phyloP scores from a whole-genome alignment of 2,888 invertebrate genomes.

The Chirona hameri region DNA sequence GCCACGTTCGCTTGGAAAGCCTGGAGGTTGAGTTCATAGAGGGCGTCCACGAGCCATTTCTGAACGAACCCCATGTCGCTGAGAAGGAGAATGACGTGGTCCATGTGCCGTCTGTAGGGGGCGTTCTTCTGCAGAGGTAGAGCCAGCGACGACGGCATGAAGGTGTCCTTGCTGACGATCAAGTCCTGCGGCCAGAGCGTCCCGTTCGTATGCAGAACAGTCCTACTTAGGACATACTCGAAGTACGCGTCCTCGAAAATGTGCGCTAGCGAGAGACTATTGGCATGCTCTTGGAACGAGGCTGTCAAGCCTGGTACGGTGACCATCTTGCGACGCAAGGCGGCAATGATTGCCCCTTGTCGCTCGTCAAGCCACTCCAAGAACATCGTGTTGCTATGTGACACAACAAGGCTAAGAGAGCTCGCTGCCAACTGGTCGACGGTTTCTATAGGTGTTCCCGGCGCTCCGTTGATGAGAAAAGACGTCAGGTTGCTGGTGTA shows the following conservation, averaged over 20 bases:
- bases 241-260: constrained; percentile 10
- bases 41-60: neutral
- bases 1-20: neutral
- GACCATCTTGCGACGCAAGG: neutral
- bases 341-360: neutral
- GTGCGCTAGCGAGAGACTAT: neutral
- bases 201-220: neutral
- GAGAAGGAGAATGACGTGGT: neutral
- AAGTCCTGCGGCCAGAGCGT: neutral
- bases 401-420: neutral
- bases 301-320: neutral
- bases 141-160: constrained; percentile 4
- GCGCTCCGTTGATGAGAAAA: neutral
- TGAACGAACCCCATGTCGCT: neutral
- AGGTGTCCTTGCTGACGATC: neutral
- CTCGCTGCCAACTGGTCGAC: neutral
- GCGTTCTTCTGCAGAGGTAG: neutral
- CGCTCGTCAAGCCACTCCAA: neutral
- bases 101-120: neutral
- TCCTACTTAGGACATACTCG: neutral
- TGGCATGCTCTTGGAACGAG: neutral
- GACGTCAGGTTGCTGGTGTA: constrained; percentile 23
- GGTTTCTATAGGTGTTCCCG: neutral
- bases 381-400: neutral
- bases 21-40: neutral